Percentiles rank a stretch among this genome's conserved stretches.
Conservation (phyloP, 2,888 invertebrate genomes). For the Miltochrista miniata region DNA sequence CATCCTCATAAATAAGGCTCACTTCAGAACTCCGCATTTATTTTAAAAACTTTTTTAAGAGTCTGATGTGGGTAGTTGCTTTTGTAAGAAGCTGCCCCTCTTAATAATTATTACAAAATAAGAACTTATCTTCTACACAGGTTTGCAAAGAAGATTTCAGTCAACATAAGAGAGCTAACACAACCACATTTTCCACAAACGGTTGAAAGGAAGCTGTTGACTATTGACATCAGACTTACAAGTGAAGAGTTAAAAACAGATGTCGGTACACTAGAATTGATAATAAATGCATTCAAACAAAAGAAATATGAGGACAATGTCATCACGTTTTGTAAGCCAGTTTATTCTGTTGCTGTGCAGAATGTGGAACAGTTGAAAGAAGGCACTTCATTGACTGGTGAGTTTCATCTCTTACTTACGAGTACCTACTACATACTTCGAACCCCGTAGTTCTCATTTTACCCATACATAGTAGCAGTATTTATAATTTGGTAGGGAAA, state of each 20-base stretch:
- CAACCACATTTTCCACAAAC: conserved; percentile 62
- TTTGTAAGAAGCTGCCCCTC: no score
- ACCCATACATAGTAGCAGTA: no score
- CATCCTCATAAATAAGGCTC: no score
- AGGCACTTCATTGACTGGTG: conserved; percentile 86
- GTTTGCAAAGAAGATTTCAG: conserved; percentile 72
- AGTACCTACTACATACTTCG: no score
- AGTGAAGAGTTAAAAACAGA: conserved; percentile 82
- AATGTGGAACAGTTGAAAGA: conserved; percentile 85
- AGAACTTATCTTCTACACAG: conserved; percentile 37
- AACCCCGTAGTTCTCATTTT: no score
- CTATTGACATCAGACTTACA: conserved; percentile 46
- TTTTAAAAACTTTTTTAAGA: no score
- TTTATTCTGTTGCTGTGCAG: conserved; percentile 90
- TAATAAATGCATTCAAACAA: conserved; percentile 89
- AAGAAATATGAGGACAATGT: conserved; percentile 88
- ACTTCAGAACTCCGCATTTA: no score
- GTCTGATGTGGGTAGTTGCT: no score
- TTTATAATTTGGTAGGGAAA: no score
- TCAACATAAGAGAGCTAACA: conserved; percentile 69
- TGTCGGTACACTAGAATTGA: conserved; percentile 86
- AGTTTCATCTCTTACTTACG: no score
- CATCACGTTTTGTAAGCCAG: conserved; percentile 86
- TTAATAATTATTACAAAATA: no score
- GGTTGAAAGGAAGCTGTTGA: conserved; percentile 53